Percentiles rank a stretch among this genome's conserved stretches.
Evolutionary conservation across 2,888 invertebrate species (phyloP).

Genomic region (Piscicola geometra): DNA sequence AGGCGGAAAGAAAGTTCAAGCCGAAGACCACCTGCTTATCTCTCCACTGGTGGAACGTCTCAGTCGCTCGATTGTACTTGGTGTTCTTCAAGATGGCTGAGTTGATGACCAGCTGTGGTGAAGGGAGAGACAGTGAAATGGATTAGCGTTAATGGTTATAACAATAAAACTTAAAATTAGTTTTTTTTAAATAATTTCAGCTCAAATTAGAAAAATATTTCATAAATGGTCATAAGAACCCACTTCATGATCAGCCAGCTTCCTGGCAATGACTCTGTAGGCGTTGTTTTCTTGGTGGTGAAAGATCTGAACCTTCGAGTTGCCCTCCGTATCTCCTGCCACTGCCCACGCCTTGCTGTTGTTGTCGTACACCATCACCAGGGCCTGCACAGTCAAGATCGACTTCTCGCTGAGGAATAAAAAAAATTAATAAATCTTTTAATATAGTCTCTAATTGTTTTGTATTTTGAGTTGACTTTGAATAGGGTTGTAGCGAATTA

Average conservation of each 20-base stretch:
- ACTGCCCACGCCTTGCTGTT: constrained; percentile 29
- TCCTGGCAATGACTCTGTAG: constrained; percentile 36
- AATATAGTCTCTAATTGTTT: neutral
- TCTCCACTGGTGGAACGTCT: constrained; percentile 38
- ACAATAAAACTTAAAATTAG: too few relatives aligned
- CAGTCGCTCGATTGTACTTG: constrained; percentile 36
- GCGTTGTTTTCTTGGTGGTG: constrained; percentile 34
- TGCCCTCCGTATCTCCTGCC: constrained; percentile 32
- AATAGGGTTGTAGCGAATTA: neutral
- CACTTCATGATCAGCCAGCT: constrained; percentile 34
- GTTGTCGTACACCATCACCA: constrained; percentile 37
- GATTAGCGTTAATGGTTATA: too few relatives aligned
- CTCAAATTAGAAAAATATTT: too few relatives aligned
- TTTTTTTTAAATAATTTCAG: too few relatives aligned
- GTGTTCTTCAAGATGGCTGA: constrained; percentile 33
- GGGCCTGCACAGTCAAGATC: constrained; percentile 20
- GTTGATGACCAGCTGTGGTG: constrained; percentile 37
- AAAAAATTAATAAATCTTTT: neutral
- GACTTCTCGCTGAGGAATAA: constrained; percentile 29
- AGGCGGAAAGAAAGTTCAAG: constrained; percentile 27
- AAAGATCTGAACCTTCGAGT: constrained; percentile 36
- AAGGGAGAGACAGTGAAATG: too few relatives aligned
- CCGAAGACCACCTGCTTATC: constrained; percentile 33
- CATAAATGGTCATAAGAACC: neutral
- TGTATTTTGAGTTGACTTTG: too few relatives aligned